Base-by-base conservation (phyloP, 2,797 vertebrate species). In the Chelmon rostratus region DNA sequence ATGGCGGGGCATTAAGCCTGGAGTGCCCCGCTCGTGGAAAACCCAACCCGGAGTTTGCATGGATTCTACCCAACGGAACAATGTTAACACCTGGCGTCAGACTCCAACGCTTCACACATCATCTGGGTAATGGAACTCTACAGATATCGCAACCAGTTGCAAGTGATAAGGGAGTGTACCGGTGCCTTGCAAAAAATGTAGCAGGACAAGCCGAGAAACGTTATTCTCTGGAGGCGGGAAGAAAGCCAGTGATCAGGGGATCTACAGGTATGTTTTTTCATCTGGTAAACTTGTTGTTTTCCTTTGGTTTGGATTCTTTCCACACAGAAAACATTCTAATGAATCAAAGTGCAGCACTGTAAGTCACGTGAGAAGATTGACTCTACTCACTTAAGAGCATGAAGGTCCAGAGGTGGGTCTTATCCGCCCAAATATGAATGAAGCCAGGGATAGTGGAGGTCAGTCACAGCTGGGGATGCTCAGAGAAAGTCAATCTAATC, bases 121-220 rank as follows among this genome's bases (percentile, higher is more conserved):
- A 91, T 73, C 79, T 66, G n/a, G 85, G 77, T 35, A 95, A 95
- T 33, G 95, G 96, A 53, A 95, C 92, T 64, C 88, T 96, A 53
- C 88, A 58, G 63, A 95, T 96, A 70, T 67, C 67, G 37, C 91
- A 85, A 38, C 90, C 93, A 0, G 76, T 73, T 44, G 69, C 89
- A 50, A 79, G 58, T 59, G 95, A 96, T 82, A 96, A 96, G 80
- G 96, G 95, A 50, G 92, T 95, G 8, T 96, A 96, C 87, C 88
- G 95, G 13, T 96, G 96, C 74, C 77, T 96, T 3, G 96, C 94
- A 11, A 96, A 92, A 84, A 96, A 96, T 73, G 89, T 94, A 46
- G 96, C 95, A 19, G 96, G 96, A 68, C 95, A 95, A 89, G 95
- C 93, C 1, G 96, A 96, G 83, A 96, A 96, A 83, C 92, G 93